These are phyloP conservation scores for Gonatopus flavifemur DNA, from an alignment of 1,140 invertebrate genomes.

Conservation along the genomic window DNA sequence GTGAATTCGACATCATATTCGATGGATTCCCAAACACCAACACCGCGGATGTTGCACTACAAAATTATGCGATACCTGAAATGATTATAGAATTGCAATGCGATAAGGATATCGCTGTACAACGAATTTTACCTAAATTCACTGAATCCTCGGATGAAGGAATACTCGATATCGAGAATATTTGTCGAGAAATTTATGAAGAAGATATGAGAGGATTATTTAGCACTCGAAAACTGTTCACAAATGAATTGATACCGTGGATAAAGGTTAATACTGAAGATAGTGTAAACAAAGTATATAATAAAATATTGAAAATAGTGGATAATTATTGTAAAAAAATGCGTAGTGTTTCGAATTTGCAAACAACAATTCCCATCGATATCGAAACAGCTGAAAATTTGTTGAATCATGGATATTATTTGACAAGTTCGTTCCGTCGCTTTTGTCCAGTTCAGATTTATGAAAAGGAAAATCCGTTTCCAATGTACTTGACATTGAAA, in stretches of 20 bases:
- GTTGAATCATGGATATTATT: slow-evolving; percentile 58
- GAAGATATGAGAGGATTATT: slow-evolving; percentile 47
- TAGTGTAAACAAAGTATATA: slow-evolving; percentile 42
- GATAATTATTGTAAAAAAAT: no score
- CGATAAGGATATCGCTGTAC: slow-evolving; percentile 38
- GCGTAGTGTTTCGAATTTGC: slow-evolving; percentile 58
- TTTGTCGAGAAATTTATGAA: slow-evolving; percentile 41
- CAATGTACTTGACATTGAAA: slow-evolving; percentile 56
- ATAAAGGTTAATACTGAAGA: slow-evolving; percentile 47
- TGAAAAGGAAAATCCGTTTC: slow-evolving; percentile 51
- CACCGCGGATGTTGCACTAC: slow-evolving; percentile 57
- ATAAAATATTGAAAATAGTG: no score
- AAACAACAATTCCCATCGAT: slow-evolving; percentile 58
- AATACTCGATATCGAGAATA: slow-evolving; percentile 12
- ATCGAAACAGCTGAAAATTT: slow-evolving; percentile 59
- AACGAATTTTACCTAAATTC: slow-evolving; percentile 44
- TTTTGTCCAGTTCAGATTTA: slow-evolving; percentile 63
- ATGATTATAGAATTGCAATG: slow-evolving; percentile 56
- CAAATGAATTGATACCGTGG: slow-evolving; percentile 54
- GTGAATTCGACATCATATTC: slow-evolving; percentile 56
- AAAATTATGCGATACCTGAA: slow-evolving; percentile 59
- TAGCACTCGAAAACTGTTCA: slow-evolving; percentile 38
- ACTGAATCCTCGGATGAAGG: slow-evolving; percentile 42
- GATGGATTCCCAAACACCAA: slow-evolving; percentile 60
- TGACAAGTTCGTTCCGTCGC: slow-evolving; percentile 62